Conservation (phyloP, 2,888 invertebrate species). For the Acanthacorydalis orientalis region DNA sequence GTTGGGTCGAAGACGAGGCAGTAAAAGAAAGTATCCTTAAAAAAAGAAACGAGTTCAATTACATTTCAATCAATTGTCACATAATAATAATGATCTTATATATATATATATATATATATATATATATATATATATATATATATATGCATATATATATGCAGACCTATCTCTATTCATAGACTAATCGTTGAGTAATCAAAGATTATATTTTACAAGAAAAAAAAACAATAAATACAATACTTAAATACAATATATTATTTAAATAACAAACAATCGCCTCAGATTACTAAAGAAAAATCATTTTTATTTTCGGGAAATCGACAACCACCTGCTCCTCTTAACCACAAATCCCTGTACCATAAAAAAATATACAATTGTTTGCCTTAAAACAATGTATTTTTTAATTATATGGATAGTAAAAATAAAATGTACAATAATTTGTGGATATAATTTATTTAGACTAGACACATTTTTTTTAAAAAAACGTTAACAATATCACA, state of each 20-base stretch:
- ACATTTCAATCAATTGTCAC: background rate
- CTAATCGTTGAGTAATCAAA: too few species aligned
- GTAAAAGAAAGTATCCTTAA: constrained; percentile 97
- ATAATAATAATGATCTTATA: too few species aligned
- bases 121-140: too few species aligned
- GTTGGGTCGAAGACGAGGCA: constrained; percentile 98
- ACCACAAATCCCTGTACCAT: background rate
- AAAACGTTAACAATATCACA: too few species aligned
- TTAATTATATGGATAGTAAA: too few species aligned
- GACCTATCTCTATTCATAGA: too few species aligned
- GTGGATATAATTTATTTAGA: too few species aligned
- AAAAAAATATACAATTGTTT: background rate
- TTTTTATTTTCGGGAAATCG: constrained; percentile 7
- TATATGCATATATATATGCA: too few species aligned
- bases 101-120: too few species aligned
- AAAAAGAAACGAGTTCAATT: constrained; percentile 26
- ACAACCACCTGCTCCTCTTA: constrained; percentile 7
- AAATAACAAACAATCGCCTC: constrained; percentile 13
- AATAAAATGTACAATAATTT: too few species aligned
- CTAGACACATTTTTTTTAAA: too few species aligned
- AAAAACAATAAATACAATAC: background rate
- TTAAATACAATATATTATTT: background rate
- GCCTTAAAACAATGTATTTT: background rate
- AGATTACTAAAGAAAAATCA: constrained; percentile 27
- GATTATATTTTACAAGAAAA: too few species aligned